These are phyloP conservation scores for Branchinecta sandiegonensis DNA, from an alignment of 2,888 invertebrate species.

Conservation along the genomic window DNA sequence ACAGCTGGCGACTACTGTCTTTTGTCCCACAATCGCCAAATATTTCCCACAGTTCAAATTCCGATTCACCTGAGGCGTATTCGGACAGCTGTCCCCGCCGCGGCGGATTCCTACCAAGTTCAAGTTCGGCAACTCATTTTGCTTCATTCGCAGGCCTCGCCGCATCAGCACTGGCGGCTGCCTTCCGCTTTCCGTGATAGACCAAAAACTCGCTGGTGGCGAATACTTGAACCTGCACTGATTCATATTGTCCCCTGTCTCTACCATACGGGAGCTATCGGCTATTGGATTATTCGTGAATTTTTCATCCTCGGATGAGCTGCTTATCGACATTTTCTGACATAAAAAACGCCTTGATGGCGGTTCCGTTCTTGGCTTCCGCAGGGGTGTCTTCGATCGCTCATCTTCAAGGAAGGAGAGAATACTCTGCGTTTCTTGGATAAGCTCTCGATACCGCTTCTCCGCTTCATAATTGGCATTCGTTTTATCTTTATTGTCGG, in stretches of 20 bases:
- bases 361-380: constrained; percentile 2
- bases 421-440: constrained; percentile 13
- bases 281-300: background rate
- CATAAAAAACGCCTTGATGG: constrained; percentile 5
- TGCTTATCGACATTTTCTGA: constrained; percentile 13
- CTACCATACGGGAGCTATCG: background rate
- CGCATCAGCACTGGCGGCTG: background rate
- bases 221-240: background rate
- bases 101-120: background rate
- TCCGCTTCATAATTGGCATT: background rate
- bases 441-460: background rate
- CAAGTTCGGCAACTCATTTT: background rate
- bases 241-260: background rate
- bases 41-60: constrained; percentile 3
- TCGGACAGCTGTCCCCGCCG: constrained; percentile 1
- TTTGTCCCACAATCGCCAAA: background rate
- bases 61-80: background rate
- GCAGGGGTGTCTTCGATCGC: background rate
- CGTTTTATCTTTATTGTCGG: background rate
- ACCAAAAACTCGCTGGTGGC: background rate
- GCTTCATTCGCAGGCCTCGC: background rate
- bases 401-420: background rate
- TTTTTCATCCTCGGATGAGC: constrained; percentile 7
- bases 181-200: constrained; percentile 3
- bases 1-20: background rate